Percentiles rank a stretch among this genome's conserved stretches.
These are phyloP conservation scores for Camponotus floridanus DNA, from an alignment of 1,140 invertebrate species.

Conservation along the genomic window DNA sequence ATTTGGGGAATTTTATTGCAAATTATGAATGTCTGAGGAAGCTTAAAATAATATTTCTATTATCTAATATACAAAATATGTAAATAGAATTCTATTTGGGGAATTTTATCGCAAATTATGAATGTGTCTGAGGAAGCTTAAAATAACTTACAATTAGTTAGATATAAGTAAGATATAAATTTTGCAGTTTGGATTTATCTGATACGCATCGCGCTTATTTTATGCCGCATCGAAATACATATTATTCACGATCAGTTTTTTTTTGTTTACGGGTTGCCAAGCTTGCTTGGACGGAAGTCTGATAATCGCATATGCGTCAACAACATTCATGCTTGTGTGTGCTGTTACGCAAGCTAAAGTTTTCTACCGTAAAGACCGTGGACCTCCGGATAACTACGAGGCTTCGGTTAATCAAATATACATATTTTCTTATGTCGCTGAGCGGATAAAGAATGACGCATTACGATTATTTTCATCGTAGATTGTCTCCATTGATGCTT, in stretches of 20 bases:
- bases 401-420: constrained; percentile 71
- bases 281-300: constrained; percentile 66
- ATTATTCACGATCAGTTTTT: background rate
- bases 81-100: no score
- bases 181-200: background rate
- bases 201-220: background rate
- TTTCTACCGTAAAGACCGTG: constrained; percentile 54
- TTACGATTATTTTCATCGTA: constrained; percentile 15
- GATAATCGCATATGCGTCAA: constrained; percentile 71
- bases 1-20: no score
- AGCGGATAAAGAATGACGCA: constrained; percentile 43
- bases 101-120: no score
- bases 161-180: background rate
- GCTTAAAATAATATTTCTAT: no score
- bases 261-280: constrained; percentile 41
- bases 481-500: constrained; percentile 36
- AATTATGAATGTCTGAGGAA: no score
- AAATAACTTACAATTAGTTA: no score
- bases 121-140: no score
- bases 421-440: constrained; percentile 42
- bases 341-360: constrained; percentile 62
- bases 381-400: constrained; percentile 63
- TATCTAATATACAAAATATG: no score
- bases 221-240: constrained; percentile 30
- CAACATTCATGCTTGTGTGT: constrained; percentile 57